Base-by-base conservation (phyloP, 2,888 invertebrate species). In the Tuberolachnus salignus region DNA sequence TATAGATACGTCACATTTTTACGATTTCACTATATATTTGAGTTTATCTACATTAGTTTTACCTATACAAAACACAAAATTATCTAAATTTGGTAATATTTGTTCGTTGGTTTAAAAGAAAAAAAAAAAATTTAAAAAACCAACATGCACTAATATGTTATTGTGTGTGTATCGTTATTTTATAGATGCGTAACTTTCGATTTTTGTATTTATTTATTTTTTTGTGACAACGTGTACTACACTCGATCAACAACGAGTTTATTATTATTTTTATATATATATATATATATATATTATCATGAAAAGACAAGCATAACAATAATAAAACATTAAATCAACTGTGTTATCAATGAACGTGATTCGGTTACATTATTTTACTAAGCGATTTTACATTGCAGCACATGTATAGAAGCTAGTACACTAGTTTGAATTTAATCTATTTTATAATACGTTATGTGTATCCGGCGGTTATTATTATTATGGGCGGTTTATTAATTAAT, bases 231-330 rank as follows among this genome's bases (percentile, higher is more conserved):
- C 34, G 34, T 34, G 34, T 34, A 34, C 34, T 34, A 23, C n/a
- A 10, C 23, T 59, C 16, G 9, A 16, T 59, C 23, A 59, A 26
- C 23, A 23, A 26, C 59, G 23, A 14, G 23, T n/a, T 59, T 26
- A 26, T 59, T 59, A 67, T 49, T 66, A 49, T 66, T 49, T 66
- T 66, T 10, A 23, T 49, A 51, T 67, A 49, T 26, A 51, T 16
- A 44, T 46, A 10, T 10, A 46, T 13, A 10, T 46, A n/a, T 46
- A 34, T 34, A 4, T 61, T 61, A 42, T 46, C 34, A 34, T 34
- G 34, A 67, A 49, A n/a, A 49, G 21, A 23, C 23, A 14, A 51
- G 16, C 10, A 23, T 46, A 23, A 14, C 23, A n/a, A 42, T 61
- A n/a, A 19, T 42, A 34, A 61, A 16, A 34, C 34, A 61, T 61